Evolutionary conservation across 2,888 invertebrate genomes (phyloP), one percentile per base, ranked within the genome.

Genomic region (Ochlodes sylvanus): DNA sequence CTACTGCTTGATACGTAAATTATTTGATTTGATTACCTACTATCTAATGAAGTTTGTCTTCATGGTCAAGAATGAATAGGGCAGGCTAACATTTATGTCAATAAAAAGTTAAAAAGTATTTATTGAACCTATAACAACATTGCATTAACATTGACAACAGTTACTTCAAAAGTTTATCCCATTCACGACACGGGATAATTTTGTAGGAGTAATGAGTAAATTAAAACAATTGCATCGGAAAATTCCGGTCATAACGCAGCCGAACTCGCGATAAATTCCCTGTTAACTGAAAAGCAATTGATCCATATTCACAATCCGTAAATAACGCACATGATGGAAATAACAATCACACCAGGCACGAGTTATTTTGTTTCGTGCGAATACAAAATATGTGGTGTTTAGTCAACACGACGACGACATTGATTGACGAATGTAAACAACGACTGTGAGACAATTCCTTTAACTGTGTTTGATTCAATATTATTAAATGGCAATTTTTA

Each of bases 301-400:
- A 67, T 67, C 55, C 38, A 42, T 44, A 38, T 61, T 62, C 47
- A 19, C 55, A 38, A 62, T 62, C 47, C 61, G 56, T 62, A 62
- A 67, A 67, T 55, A 67, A 67, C 44, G 54, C 42, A 44, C 60
- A 54, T 66, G 54, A 60, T 58, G 60, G 66, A 32, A 66, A 66
- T 60, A 67, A 67, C 44, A 42, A 60, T 54, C 60, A 60, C 54
- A 52, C 32, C 41, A 17, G 52, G 21, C 60, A 19, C 66, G 14
- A 41, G 60, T 42, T 54, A 66, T 58, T 58, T 50, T 41, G 58
- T 58, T 50, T 52, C 21, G 17, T 27, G 12, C 58, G 27, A 58
- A 65, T 58, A 15, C 17, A 52, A 52, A 58, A 58, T 38, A 63
- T 63, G 34, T 15, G 19, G 7, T n/a, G n/a, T 47, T 47, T 15